Evolutionary conservation across 2,113 vertebrate genomes (phyloP).

Genomic region (Glaucidium brasilianum): DNA sequence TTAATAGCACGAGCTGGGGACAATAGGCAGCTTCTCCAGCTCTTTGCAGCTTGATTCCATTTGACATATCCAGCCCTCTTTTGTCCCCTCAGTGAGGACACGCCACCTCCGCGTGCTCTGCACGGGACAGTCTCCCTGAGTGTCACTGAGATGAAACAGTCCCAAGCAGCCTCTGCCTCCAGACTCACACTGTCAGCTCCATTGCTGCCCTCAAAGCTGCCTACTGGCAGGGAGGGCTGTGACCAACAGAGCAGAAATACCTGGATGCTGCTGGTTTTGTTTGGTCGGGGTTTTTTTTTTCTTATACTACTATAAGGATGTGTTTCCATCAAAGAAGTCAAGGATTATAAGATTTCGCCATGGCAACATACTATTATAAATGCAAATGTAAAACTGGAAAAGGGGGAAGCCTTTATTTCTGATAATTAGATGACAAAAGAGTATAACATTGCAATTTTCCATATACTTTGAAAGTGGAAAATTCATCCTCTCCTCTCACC

Average conservation of each 20-base stretch:
- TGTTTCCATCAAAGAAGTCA: constrained; percentile 1
- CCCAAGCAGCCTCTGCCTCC: background rate
- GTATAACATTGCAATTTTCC: background rate
- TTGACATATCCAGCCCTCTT: constrained; percentile 45
- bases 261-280: fast-evolving
- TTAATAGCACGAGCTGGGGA: constrained; percentile 32
- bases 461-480: background rate
- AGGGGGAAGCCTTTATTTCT: constrained; percentile 12
- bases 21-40: constrained; percentile 50
- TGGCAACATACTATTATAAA: constrained; percentile 58
- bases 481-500: background rate
- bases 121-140: constrained; percentile 19
- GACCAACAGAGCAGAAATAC: background rate
- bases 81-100: constrained; percentile 7
- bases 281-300: background rate
- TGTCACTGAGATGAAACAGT: constrained; percentile 39
- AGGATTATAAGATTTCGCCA: constrained; percentile 38
- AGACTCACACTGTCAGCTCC: background rate
- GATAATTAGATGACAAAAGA: constrained; percentile 25
- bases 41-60: constrained; percentile 19
- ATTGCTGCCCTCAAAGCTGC: background rate
- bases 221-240: background rate
- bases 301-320: background rate
- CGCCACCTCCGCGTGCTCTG: background rate
- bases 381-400: constrained; percentile 24